Evolutionary conservation across 1,140 invertebrate species (phyloP).

Genomic region (Microplitis demolitor): DNA sequence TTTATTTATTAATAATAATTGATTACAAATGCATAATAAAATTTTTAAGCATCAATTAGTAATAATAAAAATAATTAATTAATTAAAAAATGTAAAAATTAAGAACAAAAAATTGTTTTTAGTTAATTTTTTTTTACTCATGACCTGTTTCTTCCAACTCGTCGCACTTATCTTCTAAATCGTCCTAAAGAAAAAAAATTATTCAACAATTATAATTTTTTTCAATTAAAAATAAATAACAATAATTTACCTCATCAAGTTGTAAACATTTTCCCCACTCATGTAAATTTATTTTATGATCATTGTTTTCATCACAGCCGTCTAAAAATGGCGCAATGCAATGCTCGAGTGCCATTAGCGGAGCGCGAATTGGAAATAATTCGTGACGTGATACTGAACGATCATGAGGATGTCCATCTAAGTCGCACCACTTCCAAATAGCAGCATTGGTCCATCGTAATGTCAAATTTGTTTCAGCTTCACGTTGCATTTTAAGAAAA

Average conservation of each 20-base stretch:
- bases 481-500: conserved; percentile 84
- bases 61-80: not conserved
- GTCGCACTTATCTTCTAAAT: conserved; percentile 67
- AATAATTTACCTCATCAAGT: conserved; percentile 70
- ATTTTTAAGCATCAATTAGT: too few species aligned
- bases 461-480: conserved; percentile 84
- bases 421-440: conserved; percentile 96
- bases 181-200: conserved; percentile 57
- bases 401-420: conserved; percentile 87
- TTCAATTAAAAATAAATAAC: not conserved
- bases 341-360: conserved; percentile 89
- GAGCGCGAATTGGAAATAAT: conserved; percentile 91
- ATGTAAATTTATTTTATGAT: conserved; percentile 85
- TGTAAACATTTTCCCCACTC: conserved; percentile 94
- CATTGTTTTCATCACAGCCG: conserved; percentile 81
- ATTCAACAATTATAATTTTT: not conserved
- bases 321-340: conserved; percentile 95
- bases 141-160: conserved; percentile 56
- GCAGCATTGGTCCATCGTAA: conserved; percentile 88
- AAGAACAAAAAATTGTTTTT: not conserved
- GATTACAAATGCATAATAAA: too few species aligned
- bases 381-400: conserved; percentile 88
- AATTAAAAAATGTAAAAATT: not conserved
- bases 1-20: too few species aligned
- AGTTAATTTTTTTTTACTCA: not conserved